These are phyloP conservation scores for Invenusta paracnida DNA, from an alignment of 2,888 invertebrate genomes.

Conservation along the genomic window DNA sequence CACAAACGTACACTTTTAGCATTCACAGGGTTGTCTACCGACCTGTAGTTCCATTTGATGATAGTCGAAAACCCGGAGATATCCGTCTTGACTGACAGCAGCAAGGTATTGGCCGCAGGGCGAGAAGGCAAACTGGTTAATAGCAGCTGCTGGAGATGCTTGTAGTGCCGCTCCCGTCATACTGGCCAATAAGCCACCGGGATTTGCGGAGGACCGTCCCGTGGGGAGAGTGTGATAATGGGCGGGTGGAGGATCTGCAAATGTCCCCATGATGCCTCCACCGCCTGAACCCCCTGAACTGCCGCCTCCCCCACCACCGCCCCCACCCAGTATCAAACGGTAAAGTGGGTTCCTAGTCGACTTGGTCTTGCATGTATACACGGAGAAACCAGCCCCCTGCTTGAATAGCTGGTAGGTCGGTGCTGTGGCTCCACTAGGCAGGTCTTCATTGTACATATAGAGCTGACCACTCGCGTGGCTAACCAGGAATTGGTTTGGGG, in stretches of 20 bases:
- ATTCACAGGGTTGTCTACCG: too few relatives aligned
- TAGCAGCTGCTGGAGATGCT: slow-evolving; percentile 57
- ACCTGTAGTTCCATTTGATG: slow-evolving; percentile 83
- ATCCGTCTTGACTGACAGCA: slow-evolving; percentile 79
- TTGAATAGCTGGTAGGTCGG: slow-evolving; percentile 92
- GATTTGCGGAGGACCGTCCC: not conserved
- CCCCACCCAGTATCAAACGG: slow-evolving; percentile 63
- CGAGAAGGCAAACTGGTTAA: slow-evolving; percentile 95
- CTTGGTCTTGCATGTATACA: slow-evolving; percentile 91
- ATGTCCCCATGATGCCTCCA: not conserved
- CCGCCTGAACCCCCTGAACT: slow-evolving; percentile 26
- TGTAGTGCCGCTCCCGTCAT: not conserved
- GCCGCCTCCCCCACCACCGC: not conserved
- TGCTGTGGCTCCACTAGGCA: slow-evolving; percentile 79
- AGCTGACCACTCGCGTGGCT: slow-evolving; percentile 91
- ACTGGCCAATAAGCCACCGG: not conserved
- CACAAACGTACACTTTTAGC: too few relatives aligned
- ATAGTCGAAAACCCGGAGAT: slow-evolving; percentile 89
- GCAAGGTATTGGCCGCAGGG: slow-evolving; percentile 88
- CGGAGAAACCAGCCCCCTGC: slow-evolving; percentile 84
- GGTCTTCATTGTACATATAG: slow-evolving; percentile 93
- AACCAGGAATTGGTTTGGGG: slow-evolving; percentile 83
- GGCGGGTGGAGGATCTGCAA: not conserved
- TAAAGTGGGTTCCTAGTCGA: slow-evolving; percentile 90
- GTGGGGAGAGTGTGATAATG: slow-evolving; percentile 7